A percentile compares a stretch with the other conserved stretches of the same genome.
Evolutionary conservation across 2,888 invertebrate species (phyloP).

Genomic region (Synergus itoensis): DNA sequence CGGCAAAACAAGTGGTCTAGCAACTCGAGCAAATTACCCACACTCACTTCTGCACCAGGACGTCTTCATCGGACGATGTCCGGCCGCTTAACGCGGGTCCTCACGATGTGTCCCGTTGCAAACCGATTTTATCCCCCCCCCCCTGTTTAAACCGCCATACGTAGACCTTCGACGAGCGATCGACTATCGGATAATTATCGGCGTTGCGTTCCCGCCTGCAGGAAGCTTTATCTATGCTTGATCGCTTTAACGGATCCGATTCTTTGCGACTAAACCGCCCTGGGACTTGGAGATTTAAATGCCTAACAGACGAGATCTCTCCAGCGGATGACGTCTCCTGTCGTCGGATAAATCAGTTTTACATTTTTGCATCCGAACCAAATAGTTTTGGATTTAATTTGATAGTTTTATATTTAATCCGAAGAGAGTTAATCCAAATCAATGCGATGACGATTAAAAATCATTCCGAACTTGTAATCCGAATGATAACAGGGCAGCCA

Average conservation of each 20-base stretch:
- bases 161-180: neutral
- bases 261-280: slow-evolving; percentile 13
- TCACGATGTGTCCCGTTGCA: slow-evolving; percentile 44
- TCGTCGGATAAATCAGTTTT: neutral
- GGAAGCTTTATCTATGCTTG: slow-evolving; percentile 30
- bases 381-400: neutral
- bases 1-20: slow-evolving; percentile 74
- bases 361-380: neutral
- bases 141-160: neutral
- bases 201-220: slow-evolving; percentile 20
- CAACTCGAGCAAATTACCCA: slow-evolving; percentile 75
- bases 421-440: no score
- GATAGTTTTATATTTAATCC: neutral
- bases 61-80: slow-evolving; percentile 69
- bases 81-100: slow-evolving; percentile 44
- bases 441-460: no score
- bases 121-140: slow-evolving; percentile 15
- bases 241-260: slow-evolving; percentile 39
- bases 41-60: slow-evolving; percentile 67
- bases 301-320: neutral
- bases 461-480: no score
- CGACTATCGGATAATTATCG: slow-evolving; percentile 41
- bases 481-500: no score
- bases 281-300: neutral
- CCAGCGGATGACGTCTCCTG: slow-evolving; percentile 7